These are phyloP conservation scores for Drosophila infuscata DNA, from an alignment of 2,888 invertebrate species.

Conservation along the genomic window DNA sequence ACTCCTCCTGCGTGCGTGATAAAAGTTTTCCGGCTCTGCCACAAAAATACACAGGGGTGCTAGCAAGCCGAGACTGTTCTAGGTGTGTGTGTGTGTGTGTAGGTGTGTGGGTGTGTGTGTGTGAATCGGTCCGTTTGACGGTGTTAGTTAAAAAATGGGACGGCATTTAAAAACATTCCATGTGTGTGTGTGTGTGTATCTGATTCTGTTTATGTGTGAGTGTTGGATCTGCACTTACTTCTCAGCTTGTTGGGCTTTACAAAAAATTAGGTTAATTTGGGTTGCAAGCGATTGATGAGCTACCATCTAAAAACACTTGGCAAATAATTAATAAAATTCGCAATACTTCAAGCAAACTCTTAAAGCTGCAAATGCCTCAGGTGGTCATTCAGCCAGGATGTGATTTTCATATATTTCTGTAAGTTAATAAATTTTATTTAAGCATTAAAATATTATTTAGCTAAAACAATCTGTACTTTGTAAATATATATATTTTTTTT, in stretches of 20 bases:
- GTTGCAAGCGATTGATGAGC: constrained; percentile 67
- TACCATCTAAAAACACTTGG: constrained; percentile 74
- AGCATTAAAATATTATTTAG: neutral
- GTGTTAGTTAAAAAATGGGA: constrained; percentile 65
- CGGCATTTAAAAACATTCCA: constrained; percentile 60
- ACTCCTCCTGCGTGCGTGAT: constrained; percentile 28
- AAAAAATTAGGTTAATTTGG: constrained; percentile 79
- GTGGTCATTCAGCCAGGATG: constrained; percentile 31
- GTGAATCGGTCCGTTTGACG: constrained; percentile 14
- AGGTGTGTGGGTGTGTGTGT: constrained; percentile 20
- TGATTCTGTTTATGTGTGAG: constrained; percentile 4
- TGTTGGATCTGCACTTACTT: constrained; percentile 24
- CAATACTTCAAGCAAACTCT: constrained; percentile 8
- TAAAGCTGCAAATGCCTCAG: constrained; percentile 39
- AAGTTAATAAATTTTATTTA: neutral
- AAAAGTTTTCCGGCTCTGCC: constrained; percentile 62
- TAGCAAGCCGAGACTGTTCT: constrained; percentile 15
- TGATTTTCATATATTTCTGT: too few relatives aligned
- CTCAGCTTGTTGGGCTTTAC: constrained; percentile 46
- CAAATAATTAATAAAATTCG: constrained; percentile 74
- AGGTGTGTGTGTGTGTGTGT: constrained; percentile 22
- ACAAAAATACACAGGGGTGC: constrained; percentile 74
- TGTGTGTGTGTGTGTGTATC: constrained; percentile 18
- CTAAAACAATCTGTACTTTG: accelerated
- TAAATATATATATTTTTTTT: neutral